Evolutionary conservation across 2,888 invertebrate species (phyloP), one percentile per base, ranked within the genome.

Genomic region (Athalia circularis): DNA sequence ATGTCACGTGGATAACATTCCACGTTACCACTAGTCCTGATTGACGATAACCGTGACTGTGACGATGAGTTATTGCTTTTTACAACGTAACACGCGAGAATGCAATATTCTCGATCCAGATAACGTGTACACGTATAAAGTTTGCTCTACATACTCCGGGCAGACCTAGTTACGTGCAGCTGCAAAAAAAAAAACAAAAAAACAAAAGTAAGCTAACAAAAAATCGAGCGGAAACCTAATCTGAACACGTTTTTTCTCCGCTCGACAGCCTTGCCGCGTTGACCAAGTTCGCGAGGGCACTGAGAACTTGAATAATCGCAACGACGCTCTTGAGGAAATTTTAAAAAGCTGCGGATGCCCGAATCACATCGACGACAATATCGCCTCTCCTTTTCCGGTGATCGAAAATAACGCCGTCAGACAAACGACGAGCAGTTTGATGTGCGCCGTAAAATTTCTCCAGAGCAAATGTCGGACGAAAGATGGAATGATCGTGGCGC

Each of bases 391-490:
- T n/a, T n/a, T n/a, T 29, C 29, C 29, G 2, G 29, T 29, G 29
- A 29, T 29, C 2, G 29, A 29, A 29, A 29, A 29, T 29, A 29
- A 29, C 29, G 29, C 1, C 29, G 2, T 79, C 5, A 54, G 47
- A 11, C 52, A 59, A 29, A 79, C 79, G 4, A 79, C 59, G 8
- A 81, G 79, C 13, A 78, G 81, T n/a, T 64, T 84, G 7, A 48
- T 81, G 6, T 72, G 68, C 0, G 79, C 79, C 4, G 68, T 84
- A 4, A 81, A 80, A 8, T 57, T 80, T 6, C 57, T 84, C 13
- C 82, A 84, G 57, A 74, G 57, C 7, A 83, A 82, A 43, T 84
- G 82, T 64, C 81, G 82, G 0, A 80, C 74, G 43, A 84, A 85
- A 65, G 83, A 83, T 11, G 79, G 79, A 13, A 81, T 85, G 75